Evolutionary conservation across 2,888 invertebrate species (phyloP).

Genomic region (Pheosia tremula): DNA sequence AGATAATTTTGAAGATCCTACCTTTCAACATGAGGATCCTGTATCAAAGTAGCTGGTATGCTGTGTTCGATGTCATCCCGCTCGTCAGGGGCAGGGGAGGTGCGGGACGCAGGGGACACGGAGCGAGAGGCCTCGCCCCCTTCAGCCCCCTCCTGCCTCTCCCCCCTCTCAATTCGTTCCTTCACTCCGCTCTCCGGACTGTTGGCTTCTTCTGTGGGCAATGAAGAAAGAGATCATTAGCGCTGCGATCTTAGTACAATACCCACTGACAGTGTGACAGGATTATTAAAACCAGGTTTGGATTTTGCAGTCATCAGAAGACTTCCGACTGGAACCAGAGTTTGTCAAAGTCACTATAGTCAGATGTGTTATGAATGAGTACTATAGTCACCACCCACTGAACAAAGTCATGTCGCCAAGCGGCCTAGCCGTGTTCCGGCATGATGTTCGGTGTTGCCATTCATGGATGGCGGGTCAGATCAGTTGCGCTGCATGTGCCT

Average conservation of each 20-base stretch:
- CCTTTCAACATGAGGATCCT: conserved; percentile 81
- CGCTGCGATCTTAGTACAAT: background rate
- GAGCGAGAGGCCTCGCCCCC: conserved; percentile 77
- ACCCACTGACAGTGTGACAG: too few species aligned
- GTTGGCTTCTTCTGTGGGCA: conserved; percentile 84
- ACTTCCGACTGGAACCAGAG: too few species aligned
- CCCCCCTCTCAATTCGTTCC: conserved; percentile 74
- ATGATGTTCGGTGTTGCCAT: too few species aligned
- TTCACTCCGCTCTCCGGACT: conserved; percentile 86
- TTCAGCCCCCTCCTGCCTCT: conserved; percentile 77
- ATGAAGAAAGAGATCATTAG: conserved; percentile 28
- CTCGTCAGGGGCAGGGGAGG: conserved; percentile 70
- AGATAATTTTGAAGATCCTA: conserved; percentile 28
- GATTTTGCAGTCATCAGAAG: too few species aligned
- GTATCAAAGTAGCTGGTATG: conserved; percentile 82
- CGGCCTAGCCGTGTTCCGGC: too few species aligned
- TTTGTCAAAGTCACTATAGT: too few species aligned
- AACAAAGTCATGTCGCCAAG: too few species aligned
- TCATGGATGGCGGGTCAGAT: too few species aligned
- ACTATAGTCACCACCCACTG: too few species aligned
- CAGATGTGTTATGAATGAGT: too few species aligned
- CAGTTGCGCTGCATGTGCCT: too few species aligned
- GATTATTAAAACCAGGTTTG: too few species aligned
- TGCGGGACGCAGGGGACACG: conserved; percentile 62
- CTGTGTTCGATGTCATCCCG: conserved; percentile 83